Evolutionary conservation across 2,888 invertebrate species (phyloP).

Genomic region (Temnothorax unifasciatus): DNA sequence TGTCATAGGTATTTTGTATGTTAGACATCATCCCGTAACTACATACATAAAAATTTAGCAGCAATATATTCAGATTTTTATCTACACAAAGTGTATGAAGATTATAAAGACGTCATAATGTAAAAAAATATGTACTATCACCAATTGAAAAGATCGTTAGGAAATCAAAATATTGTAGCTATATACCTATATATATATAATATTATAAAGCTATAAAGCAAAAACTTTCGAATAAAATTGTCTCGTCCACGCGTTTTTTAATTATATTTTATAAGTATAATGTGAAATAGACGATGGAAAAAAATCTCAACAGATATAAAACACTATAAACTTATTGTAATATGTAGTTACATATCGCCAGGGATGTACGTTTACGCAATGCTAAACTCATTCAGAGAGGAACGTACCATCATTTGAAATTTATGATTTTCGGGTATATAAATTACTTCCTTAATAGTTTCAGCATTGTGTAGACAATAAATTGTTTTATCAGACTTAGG

Average conservation of each 20-base stretch:
- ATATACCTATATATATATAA: constrained; percentile 53
- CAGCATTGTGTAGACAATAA: constrained; percentile 74
- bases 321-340: constrained; percentile 58
- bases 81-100: constrained; percentile 59
- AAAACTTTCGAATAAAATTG: constrained; percentile 69
- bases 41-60: constrained; percentile 64
- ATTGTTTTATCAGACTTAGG: constrained; percentile 75
- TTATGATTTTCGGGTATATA: constrained; percentile 50
- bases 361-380: constrained; percentile 70
- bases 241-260: constrained; percentile 78
- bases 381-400: constrained; percentile 51
- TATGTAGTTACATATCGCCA: constrained; percentile 64
- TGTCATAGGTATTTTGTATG: constrained; percentile 51
- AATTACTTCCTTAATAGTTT: constrained; percentile 69
- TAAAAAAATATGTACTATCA: constrained; percentile 57
- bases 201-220: constrained; percentile 68
- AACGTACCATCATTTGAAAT: constrained; percentile 47
- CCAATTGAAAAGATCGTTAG: constrained; percentile 63
- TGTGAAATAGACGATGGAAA: constrained; percentile 60
- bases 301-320: constrained; percentile 50
- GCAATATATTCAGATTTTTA: constrained; percentile 61
- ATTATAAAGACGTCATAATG: constrained; percentile 64
- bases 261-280: constrained; percentile 79
- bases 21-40: constrained; percentile 48
- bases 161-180: constrained; percentile 69